Conservation (phyloP, 2,888 invertebrate species). For the Drosophila stalkeri region DNA sequence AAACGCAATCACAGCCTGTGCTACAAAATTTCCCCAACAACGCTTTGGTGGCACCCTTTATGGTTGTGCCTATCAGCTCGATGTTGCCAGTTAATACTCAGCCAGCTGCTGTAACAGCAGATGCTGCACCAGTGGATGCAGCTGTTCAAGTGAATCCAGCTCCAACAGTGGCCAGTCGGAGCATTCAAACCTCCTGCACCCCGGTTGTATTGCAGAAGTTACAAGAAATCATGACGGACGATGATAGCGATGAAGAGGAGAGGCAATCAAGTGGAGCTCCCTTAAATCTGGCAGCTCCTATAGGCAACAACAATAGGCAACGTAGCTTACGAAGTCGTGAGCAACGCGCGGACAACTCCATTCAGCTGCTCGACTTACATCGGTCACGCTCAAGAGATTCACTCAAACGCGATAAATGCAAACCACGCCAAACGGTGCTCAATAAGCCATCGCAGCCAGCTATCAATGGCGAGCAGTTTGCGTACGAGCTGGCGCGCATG, state of each 20-base stretch:
- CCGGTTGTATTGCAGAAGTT: conserved; percentile 6
- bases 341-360: conserved; percentile 13
- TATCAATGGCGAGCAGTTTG: conserved; percentile 80
- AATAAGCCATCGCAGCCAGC: conserved; percentile 72
- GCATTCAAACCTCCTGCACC: conserved; percentile 43
- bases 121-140: neutral
- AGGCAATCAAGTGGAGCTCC: conserved; percentile 33
- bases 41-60: conserved; percentile 14
- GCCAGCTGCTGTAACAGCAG: neutral
- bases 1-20: conserved; percentile 55
- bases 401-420: neutral
- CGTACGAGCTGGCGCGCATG: conserved; percentile 74
- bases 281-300: conserved; percentile 51
- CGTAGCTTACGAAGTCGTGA: conserved; percentile 18
- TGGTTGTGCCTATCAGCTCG: conserved; percentile 43
- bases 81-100: conserved; percentile 19
- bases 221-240: conserved; percentile 61
- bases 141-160: neutral
- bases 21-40: conserved; percentile 41
- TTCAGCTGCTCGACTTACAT: conserved; percentile 58
- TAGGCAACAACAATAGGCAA: conserved; percentile 25
- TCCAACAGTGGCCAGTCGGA: conserved; percentile 28
- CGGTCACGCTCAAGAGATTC: conserved; percentile 35
- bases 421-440: conserved; percentile 33
- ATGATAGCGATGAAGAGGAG: conserved; percentile 62